Base-by-base conservation (phyloP, 2,113 vertebrate genomes). In the Phalacrocorax brasilianus region DNA sequence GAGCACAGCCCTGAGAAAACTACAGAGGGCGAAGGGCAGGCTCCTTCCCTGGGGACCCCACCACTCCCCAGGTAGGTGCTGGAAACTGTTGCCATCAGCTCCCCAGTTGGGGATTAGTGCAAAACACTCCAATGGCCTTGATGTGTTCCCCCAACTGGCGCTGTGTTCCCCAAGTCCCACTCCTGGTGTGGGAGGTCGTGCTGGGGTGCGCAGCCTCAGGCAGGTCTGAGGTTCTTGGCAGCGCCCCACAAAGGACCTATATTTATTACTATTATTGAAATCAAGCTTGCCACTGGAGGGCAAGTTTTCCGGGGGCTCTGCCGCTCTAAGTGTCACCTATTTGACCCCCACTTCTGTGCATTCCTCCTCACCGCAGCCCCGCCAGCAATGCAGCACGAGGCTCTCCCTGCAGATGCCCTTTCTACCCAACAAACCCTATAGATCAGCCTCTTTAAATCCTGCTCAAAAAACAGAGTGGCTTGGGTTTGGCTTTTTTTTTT, bases 321-420 rank as follows among this genome's bases (percentile, higher is more conserved):
- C 58, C 11, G 2, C 59, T 73, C 56, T 38, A 52, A 71, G 27
- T 47, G 8, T n/a, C 35, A 35, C 5, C 55, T 61, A 3, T 40
- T 33, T 65, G 22, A 28, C 3, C 8, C 20, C 14, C 5, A 2
- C 4, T 80, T 58, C 59, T 52, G 26, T 26, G 20, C 66, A 61
- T 44, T 14, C 18, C 38, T 68, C 14, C 22, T 61, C n/a, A 20
- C 23, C 2, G 0, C n/a, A 47, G 44, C 32, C 22, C 11, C 52
- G 35, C 27, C 33, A 53, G 18, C 67, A 71, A 12, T 0, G 1
- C 1, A 1, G 26, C 6, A 0, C 1, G 6, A 32, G 32, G 20
- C 40, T 80, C 75, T 45, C 58, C 62, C 50, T 77, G 59, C 44
- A 40, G 62, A 40, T 24, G 12, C 11, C 42, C 14, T n/a, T 95